Base-by-base conservation (phyloP, 2,113 vertebrate species). In the Entosphenus tridentatus region DNA sequence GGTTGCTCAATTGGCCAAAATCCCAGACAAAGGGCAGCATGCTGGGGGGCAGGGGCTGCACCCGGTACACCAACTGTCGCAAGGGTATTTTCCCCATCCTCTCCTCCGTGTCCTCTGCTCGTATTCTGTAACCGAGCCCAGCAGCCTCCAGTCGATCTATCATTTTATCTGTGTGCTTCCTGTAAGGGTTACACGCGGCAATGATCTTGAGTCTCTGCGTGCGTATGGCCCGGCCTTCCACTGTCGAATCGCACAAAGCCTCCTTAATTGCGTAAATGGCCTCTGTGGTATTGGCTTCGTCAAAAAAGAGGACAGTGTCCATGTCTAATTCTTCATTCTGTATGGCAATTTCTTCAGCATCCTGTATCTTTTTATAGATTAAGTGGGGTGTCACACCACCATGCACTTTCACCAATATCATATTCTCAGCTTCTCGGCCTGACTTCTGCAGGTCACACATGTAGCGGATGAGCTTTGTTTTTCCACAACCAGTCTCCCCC, bases 261-360 rank as follows among this genome's bases (percentile, higher is more conserved):
- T 84, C 82, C 73, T 84, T 85, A 70, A 84, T 83, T 68, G 81
- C 80, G 75, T 82, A 82, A 71, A 84, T 79, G 12, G 81, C 79
- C 67, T 85, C 83, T 56, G 83, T 83, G 68, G 83, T 83, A 77
- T 84, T 85, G 1, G 81, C 83, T 76, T 84, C 82, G 9, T 85
- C 83, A 56, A 85, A 83, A 72, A 84, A 85, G 72, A 84, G 74
- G 71, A 84, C 73, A 2, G 83, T 84, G 73, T 84, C 82, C 1
- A 84, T 69, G 2, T 77, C 57, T 70, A 77, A 74, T 18, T 14
- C 57, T 9, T 56, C 72, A 70, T 83, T 84, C 8, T 3, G 55
- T 11, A 3, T 12, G 56, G 82, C 82, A 69, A 84, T 75, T 10
- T 2, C 4, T 69, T 81, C 77, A 9, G 83, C 83, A 69, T 82